A percentile compares a stretch with the other conserved stretches of the same genome.
These are phyloP conservation scores for Zaprionus lachaisei DNA, from an alignment of 1,140 invertebrate genomes.

Conservation along the genomic window DNA sequence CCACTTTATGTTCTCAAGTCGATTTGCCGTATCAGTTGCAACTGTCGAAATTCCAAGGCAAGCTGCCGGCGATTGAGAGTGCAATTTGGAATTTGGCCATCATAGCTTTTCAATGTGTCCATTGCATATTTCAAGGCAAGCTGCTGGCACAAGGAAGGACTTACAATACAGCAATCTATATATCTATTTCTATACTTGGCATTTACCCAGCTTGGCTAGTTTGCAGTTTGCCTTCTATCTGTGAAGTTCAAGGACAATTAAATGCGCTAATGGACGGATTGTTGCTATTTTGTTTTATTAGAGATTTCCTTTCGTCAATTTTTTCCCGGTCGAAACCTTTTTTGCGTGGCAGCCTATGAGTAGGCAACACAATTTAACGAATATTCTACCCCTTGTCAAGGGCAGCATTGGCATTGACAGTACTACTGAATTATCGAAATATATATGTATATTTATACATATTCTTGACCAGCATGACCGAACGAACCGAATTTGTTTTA, in stretches of 20 bases:
- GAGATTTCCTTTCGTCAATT: background rate
- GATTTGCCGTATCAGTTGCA: slow-evolving; percentile 42
- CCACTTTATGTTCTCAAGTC: slow-evolving; percentile 1
- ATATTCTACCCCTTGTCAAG: background rate
- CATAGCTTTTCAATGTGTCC: slow-evolving; percentile 42
- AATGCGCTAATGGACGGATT: slow-evolving; percentile 21
- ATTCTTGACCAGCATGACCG: background rate
- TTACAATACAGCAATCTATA: background rate
- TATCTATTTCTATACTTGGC: slow-evolving; percentile 26
- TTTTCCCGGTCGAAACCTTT: slow-evolving; percentile 2
- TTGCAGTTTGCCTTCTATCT: slow-evolving; percentile 13
- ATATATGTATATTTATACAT: background rate
- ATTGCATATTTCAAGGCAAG: slow-evolving; percentile 39
- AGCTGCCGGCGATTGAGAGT: background rate
- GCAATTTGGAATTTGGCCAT: slow-evolving; percentile 21
- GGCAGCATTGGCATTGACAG: background rate
- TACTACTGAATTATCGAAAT: no score
- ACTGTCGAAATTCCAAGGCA: slow-evolving; percentile 22
- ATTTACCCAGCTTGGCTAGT: slow-evolving; percentile 23
- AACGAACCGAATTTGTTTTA: background rate
- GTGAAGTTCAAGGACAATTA: slow-evolving; percentile 52
- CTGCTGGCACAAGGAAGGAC: background rate
- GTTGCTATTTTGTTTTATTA: slow-evolving; percentile 22
- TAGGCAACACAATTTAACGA: slow-evolving; percentile 30
- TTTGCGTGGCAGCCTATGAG: slow-evolving; percentile 37